phyloP scores from a whole-genome alignment of 2,888 invertebrate species.

The Mesochorus sp. region DNA sequence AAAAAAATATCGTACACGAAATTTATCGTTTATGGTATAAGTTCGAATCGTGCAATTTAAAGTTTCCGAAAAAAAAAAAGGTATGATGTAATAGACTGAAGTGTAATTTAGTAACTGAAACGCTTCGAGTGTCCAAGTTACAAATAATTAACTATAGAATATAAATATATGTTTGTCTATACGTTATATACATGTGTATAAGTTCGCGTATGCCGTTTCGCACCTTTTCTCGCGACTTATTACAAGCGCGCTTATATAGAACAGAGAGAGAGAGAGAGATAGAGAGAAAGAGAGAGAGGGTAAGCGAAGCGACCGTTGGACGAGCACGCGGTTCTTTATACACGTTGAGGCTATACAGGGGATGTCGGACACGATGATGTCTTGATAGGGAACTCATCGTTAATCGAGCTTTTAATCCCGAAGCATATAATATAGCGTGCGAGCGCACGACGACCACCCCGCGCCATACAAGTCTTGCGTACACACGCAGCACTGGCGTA shows the following conservation, averaged over 20 bases:
- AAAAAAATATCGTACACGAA: no score
- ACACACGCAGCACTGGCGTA: constrained; percentile 29
- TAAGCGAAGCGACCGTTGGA: constrained; percentile 2
- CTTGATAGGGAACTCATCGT: constrained; percentile 75
- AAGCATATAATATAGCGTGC: constrained; percentile 58
- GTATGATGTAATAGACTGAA: no score
- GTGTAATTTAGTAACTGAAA: no score
- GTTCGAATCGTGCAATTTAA: no score
- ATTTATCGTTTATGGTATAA: no score
- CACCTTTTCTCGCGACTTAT: constrained; percentile 52
- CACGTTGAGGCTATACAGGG: constrained; percentile 49
- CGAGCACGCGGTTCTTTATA: constrained; percentile 53
- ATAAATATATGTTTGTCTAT: no score
- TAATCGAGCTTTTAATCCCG: constrained; percentile 74
- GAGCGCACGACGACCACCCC: constrained; percentile 28
- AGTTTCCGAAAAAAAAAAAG: no score
- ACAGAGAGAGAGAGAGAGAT: not conserved
- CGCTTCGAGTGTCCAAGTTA: no score
- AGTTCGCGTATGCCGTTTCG: constrained; percentile 37
- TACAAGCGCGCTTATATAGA: not conserved
- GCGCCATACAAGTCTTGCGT: constrained; percentile 31
- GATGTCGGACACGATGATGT: constrained; percentile 71
- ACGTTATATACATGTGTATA: not conserved
- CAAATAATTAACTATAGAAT: no score
- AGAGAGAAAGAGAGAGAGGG: not conserved